Base-by-base conservation (phyloP, 2,888 invertebrate genomes). In the Cylloceria caligata region DNA sequence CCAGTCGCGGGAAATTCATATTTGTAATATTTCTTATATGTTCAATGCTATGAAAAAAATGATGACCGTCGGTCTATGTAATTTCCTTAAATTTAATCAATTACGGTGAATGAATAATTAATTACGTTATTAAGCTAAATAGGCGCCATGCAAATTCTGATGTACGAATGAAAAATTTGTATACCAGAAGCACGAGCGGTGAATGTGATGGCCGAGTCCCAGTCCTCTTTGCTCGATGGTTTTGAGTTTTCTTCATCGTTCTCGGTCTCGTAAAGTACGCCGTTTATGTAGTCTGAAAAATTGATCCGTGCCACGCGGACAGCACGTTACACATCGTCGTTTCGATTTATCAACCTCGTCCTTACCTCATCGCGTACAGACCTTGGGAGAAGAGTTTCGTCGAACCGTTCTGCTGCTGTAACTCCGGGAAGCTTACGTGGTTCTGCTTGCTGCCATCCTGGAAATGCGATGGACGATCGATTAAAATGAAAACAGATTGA, bases 161-260 rank as follows among this genome's bases (percentile, higher is more conserved):
- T 30, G 3, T 3, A 30, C 30, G 3, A 30, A 3, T 4, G 3
- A 30, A 30, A 30, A 30, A 65, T 79, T 83, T 90, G 95, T 96
- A 96, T 96, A 97, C 97, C 96, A 93, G 96, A 96, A 92, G 97
- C 96, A 94, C 97, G 96, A 83, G 97, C 98, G 88, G 97, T 97
- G 93, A 98, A 98, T 85, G 97, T 97, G 88, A 98, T 97, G 90
- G 97, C 97, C 93, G 96, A 96, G 92, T 97, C 97, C 95, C 96
- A 95, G 89, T 97, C 97, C 86, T 96, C 96, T 86, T 93, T 94
- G 83, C 93, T 94, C 67, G 95, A 94, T 11, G 94, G 93, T 64
- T 94, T 95, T 5, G 93, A 92, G 13, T 94, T 94, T 85, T 95
- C 95, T 81, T 93, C 93, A 84, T 93, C 93, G 85, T 93, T 93